Percentiles rank a stretch among this genome's conserved stretches.
These are phyloP conservation scores for Notarius lentiginosus DNA, from an alignment of 2,113 vertebrate species.

Conservation along the genomic window DNA sequence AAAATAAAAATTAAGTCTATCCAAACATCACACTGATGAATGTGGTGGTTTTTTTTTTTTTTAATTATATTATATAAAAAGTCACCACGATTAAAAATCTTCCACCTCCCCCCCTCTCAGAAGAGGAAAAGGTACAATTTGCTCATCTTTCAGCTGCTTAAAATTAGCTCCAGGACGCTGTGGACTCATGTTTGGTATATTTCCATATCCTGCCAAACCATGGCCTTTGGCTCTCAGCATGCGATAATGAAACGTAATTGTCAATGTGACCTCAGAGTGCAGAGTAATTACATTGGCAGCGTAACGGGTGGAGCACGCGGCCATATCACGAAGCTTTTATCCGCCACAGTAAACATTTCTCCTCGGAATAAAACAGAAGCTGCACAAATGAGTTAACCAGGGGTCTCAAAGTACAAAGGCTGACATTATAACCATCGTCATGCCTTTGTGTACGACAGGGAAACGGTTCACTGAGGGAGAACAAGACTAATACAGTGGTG, in stretches of 20 bases:
- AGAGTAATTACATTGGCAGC: slow-evolving; percentile 11
- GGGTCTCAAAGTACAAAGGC: background rate
- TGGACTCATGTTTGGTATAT: background rate
- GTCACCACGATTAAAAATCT: background rate
- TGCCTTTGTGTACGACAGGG: background rate
- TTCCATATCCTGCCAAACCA: background rate
- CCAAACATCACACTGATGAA: background rate
- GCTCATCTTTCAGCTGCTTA: background rate
- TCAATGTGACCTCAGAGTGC: slow-evolving; percentile 25
- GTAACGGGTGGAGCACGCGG: background rate
- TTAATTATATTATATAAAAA: background rate
- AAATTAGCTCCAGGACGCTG: background rate
- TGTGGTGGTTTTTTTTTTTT: too few species aligned
- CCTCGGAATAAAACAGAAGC: slow-evolving; percentile 1
- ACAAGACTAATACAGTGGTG: background rate
- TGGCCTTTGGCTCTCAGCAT: slow-evolving; percentile 11
- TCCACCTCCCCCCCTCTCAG: background rate
- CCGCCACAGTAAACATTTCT: slow-evolving; percentile 1
- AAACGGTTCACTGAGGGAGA: background rate
- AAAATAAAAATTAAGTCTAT: background rate
- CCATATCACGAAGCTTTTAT: background rate
- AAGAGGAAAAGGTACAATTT: background rate
- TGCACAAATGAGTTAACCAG: background rate
- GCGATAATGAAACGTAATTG: slow-evolving; percentile 14
- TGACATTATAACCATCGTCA: background rate